phyloP scores from a whole-genome alignment of 2,797 vertebrate species.

The Micrastur ruficollis region DNA sequence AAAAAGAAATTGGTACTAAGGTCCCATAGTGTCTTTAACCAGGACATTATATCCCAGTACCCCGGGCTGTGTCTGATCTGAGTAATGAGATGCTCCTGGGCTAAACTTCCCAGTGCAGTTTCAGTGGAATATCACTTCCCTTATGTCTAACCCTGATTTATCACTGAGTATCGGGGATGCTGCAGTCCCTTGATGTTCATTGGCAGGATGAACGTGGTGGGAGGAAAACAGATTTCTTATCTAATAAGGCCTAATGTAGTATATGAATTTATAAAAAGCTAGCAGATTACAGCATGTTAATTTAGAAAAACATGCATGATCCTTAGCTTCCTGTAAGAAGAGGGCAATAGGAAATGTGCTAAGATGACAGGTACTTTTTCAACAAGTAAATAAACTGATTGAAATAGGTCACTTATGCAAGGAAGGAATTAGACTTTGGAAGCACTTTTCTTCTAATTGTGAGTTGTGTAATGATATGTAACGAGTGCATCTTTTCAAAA shows the following conservation, averaged over 20 bases:
- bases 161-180: not conserved
- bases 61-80: not conserved
- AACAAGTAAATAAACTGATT: slow-evolving; percentile 37
- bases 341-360: slow-evolving; percentile 4
- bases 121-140: not conserved
- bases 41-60: not conserved
- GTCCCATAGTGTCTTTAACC: not conserved
- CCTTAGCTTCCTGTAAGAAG: not conserved
- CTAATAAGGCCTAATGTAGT: not conserved
- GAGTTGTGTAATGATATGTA: not conserved
- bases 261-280: not conserved
- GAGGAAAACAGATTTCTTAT: slow-evolving; percentile 1
- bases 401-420: slow-evolving; percentile 47
- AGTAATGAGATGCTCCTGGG: not conserved
- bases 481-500: not conserved
- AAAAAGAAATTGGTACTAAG: not conserved
- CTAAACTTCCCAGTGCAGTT: not conserved
- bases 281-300: slow-evolving; percentile 8
- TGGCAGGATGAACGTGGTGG: not conserved
- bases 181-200: not conserved
- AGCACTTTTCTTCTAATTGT: not conserved
- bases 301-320: slow-evolving; percentile 3
- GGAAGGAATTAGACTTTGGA: slow-evolving; percentile 5
- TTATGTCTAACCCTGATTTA: not conserved
- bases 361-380: slow-evolving; percentile 39